These are phyloP conservation scores for Dromiciops gliroides DNA, from an alignment of 2,113 vertebrate species.

Conservation along the genomic window DNA sequence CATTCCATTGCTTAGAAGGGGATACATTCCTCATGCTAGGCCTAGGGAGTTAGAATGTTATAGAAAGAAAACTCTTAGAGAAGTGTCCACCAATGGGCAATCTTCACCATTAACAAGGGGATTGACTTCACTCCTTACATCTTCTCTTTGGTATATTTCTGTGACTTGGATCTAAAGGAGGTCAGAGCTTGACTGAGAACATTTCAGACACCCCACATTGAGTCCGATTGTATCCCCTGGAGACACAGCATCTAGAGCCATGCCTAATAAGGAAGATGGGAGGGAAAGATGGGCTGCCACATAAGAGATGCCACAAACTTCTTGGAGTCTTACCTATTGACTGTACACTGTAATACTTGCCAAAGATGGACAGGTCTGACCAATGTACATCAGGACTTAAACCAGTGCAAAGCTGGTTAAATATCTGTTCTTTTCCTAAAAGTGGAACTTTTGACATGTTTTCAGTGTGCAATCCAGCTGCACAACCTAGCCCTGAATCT, in stretches of 20 bases:
- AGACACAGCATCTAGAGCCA: neutral
- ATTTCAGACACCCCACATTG: neutral
- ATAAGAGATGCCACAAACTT: neutral
- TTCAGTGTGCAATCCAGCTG: neutral
- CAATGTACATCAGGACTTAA: neutral
- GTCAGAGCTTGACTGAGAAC: neutral
- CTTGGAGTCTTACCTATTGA: neutral
- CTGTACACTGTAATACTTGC: neutral
- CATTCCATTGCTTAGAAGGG: neutral
- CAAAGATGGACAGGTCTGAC: neutral
- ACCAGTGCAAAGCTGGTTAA: neutral
- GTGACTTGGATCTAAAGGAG: neutral
- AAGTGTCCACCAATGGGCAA: neutral
- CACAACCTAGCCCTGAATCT: neutral
- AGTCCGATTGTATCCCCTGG: neutral
- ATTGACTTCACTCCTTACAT: neutral
- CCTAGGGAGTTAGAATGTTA: neutral
- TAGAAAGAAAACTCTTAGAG: neutral
- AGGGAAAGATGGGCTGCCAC: neutral
- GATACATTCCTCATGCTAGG: neutral
- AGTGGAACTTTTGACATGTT: neutral
- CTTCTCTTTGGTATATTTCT: neutral
- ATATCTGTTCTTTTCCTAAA: neutral
- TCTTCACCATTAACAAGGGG: neutral
- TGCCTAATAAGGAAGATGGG: neutral